Evolutionary conservation across 2,888 invertebrate genomes (phyloP), one percentile per base, ranked within the genome.

Genomic region (Acanthopleura granulata): DNA sequence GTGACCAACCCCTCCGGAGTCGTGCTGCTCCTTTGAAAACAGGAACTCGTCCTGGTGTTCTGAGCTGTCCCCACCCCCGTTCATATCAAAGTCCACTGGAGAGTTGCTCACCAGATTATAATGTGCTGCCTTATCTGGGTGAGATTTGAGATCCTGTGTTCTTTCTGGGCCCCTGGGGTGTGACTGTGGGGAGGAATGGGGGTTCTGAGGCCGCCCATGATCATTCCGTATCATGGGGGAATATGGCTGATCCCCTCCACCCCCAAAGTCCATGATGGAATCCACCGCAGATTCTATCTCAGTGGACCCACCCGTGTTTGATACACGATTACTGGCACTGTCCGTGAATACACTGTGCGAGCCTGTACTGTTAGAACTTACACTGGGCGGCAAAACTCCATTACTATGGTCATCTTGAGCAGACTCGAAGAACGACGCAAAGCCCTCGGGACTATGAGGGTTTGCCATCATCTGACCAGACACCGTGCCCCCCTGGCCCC

Each of bases 231-330:
- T 27, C 22, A 66, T 25, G 1, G 66, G 66, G 16, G 66, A 66
- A 27, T 66, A 66, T 27, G 6, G 25, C 40, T 49, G 71, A 71
- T 71, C 71, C 12, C 62, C 62, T 27, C 22, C 18, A 25, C 73
- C 70, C 49, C 69, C 75, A 66, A 77, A 75, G 51, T 75, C 72
- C 73, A 75, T 75, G 49, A 77, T 75, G 72, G 74, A 75, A 51
- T 75, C 71, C 0, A 77, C 77, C 25, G 77, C 75, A 73, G 66
- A 72, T 22, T 71, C 72, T 49, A 75, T 27, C 49, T 75, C 75
- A n/a, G 50, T 66, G 27, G 49, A 61, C 73, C 40, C 70, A 30
- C 62, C 66, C 30, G 4, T 57, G 71, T 71, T 71, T 1, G 15
- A 16, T 71, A 40, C 71, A 6, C n/a, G 3, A 22, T 9, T 30